Conservation (phyloP, 2,797 vertebrate species). For the Halcyon badia region DNA sequence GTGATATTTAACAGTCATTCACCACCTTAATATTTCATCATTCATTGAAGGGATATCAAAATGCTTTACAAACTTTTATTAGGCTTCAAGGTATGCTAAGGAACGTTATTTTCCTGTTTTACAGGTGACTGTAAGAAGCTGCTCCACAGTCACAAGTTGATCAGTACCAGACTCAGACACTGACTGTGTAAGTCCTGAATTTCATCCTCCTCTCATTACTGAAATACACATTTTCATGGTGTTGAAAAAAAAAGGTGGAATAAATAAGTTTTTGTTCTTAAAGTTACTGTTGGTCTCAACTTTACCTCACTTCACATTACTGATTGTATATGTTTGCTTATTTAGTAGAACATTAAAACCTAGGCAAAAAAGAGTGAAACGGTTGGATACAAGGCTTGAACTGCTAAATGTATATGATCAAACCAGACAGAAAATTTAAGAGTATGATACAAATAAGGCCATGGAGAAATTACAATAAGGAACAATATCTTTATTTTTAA, state of each 20-base stretch:
- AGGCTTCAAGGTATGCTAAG: background rate
- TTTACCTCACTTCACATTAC: background rate
- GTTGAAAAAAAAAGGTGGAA: background rate
- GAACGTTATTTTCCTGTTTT: background rate
- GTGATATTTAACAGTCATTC: background rate
- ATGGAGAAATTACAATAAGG: background rate
- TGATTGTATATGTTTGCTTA: background rate
- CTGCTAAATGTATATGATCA: background rate
- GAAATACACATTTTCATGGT: fast-evolving
- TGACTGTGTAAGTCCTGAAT: fast-evolving
- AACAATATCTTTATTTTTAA: slow-evolving; percentile 2
- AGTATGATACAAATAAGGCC: background rate
- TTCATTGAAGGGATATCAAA: background rate
- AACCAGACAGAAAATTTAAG: background rate
- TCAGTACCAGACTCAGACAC: background rate
- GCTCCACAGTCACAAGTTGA: too few species aligned
- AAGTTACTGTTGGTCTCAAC: background rate
- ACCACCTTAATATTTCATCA: background rate
- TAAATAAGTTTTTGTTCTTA: background rate
- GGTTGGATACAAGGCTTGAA: background rate
- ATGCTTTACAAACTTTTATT: background rate
- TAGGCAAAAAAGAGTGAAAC: background rate
- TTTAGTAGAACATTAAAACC: background rate
- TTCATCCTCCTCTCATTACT: background rate
- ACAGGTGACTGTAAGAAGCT: background rate